Evolutionary conservation across 1,140 invertebrate species (phyloP).

Genomic region (Daktulosphaira vitifoliae): DNA sequence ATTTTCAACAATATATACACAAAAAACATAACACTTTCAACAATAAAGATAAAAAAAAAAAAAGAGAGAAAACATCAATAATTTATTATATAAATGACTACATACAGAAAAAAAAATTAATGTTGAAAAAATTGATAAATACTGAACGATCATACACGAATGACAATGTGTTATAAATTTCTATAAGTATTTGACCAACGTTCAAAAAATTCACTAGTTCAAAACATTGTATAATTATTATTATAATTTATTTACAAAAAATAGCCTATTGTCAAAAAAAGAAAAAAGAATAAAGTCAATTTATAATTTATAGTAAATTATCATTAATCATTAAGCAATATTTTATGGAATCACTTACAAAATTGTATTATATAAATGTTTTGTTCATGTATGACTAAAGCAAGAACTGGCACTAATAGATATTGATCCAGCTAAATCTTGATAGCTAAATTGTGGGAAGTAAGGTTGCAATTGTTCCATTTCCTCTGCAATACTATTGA

Average conservation of each 20-base stretch:
- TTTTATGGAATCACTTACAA: slow-evolving; percentile 31
- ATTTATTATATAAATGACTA: slow-evolving; percentile 27
- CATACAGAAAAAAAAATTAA: slow-evolving; percentile 13
- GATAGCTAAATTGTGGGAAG: slow-evolving; percentile 73
- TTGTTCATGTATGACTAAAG: slow-evolving; percentile 33
- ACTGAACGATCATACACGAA: slow-evolving; percentile 22
- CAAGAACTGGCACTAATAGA: slow-evolving; percentile 32
- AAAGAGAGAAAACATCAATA: slow-evolving; percentile 25
- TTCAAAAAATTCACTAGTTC: slow-evolving; percentile 30
- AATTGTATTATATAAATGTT: slow-evolving; percentile 17
- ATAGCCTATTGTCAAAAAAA: too few relatives aligned
- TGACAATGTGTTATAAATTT: slow-evolving; percentile 17
- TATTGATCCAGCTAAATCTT: slow-evolving; percentile 43
- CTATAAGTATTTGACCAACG: slow-evolving; percentile 32
- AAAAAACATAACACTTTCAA: slow-evolving; percentile 30
- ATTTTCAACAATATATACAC: slow-evolving; percentile 31
- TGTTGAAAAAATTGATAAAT: slow-evolving; percentile 24
- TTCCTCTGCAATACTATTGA: slow-evolving; percentile 62
- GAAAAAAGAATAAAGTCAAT: slow-evolving; percentile 12
- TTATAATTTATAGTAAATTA: slow-evolving; percentile 27
- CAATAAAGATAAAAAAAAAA: slow-evolving; percentile 5
- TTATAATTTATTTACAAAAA: slow-evolving; percentile 30
- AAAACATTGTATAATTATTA: slow-evolving; percentile 29
- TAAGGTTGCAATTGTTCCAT: slow-evolving; percentile 54
- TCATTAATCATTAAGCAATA: slow-evolving; percentile 26